Base-by-base conservation (phyloP, 1,140 invertebrate species). In the Whitmania pigra region DNA sequence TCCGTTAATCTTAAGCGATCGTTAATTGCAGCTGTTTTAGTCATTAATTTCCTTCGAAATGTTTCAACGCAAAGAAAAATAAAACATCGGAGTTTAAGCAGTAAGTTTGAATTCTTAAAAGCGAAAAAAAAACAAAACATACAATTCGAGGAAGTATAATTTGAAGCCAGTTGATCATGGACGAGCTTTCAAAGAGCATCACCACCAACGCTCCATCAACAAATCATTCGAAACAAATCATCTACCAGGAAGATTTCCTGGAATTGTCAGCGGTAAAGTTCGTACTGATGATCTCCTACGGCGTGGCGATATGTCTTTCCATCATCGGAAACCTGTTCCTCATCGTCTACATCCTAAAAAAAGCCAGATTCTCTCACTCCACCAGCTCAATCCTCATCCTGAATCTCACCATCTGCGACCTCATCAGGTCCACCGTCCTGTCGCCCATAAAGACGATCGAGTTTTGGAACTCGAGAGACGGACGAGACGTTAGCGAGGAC, bases 341-440 rank as follows among this genome's bases (percentile, higher is more conserved):
- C 20, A 53, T 70, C 69, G 53, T 25, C 2, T 70, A 53, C 69
- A 25, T 70, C 18, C 11, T 49, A 49, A 36, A 25, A 25, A 20
- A 20, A 15, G 69, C 36, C 22, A 43, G 49, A 25, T 25, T 36
- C 31, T 18, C 36, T 17, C 69, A 49, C 0, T 53, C 2, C 6
- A 25, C 69, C 18, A 53, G 22, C 13, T 36, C 53, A 43, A 49
- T 25, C 18, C 69, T 70, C 31, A 70, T 70, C 43, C 17, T 70
- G 18, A 70, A 70, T 22, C 43, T 70, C 1, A 49, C 69, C 0
- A n/a, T 53, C 53, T 53, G 69, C 53, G 69, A 70, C 53, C 36
- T 70, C 43, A 49, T 53, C 4, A 70, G 53, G 29, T 20, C 69
- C 5, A 40, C 49, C n/a, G 22, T 70, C 4, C 43, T 49, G 9